Conservation (phyloP, 2,797 vertebrate species). For the Pangasius macronema region DNA sequence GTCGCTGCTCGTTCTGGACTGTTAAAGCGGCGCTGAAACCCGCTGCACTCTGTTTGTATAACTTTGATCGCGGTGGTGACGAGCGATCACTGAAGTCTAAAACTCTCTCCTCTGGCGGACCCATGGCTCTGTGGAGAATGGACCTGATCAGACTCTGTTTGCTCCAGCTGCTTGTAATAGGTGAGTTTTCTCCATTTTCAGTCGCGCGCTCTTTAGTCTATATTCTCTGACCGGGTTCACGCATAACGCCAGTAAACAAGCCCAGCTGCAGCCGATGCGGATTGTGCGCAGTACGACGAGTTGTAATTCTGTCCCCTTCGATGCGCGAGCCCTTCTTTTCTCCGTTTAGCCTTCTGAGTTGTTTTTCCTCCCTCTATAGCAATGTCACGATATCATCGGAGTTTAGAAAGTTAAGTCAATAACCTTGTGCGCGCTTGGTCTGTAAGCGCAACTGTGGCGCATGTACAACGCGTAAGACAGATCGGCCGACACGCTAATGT, state of each 20-base stretch:
- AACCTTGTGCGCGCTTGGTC: not conserved
- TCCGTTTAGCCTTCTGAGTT: not conserved
- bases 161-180: constrained; percentile 57
- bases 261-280: constrained; percentile 32
- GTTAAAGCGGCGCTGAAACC: constrained; percentile 50
- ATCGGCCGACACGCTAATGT: constrained; percentile 32
- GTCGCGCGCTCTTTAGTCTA: not conserved
- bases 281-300: constrained; percentile 29
- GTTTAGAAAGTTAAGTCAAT: constrained; percentile 37
- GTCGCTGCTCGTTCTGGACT: constrained; percentile 46
- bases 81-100: constrained; percentile 47
- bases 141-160: constrained; percentile 56
- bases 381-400: constrained; percentile 5
- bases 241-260: not conserved
- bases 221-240: not conserved
- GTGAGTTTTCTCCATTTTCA: constrained; percentile 43
- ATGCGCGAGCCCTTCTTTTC: not conserved
- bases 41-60: constrained; percentile 33
- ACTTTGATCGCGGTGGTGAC: constrained; percentile 53
- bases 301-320: constrained; percentile 26
- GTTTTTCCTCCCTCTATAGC: not conserved
- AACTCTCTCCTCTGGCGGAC: constrained; percentile 45
- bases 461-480: not conserved
- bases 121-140: constrained; percentile 54
- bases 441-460: constrained; percentile 30